Base-by-base conservation (phyloP, 2,888 invertebrate species). In the Trachelus stipa region DNA sequence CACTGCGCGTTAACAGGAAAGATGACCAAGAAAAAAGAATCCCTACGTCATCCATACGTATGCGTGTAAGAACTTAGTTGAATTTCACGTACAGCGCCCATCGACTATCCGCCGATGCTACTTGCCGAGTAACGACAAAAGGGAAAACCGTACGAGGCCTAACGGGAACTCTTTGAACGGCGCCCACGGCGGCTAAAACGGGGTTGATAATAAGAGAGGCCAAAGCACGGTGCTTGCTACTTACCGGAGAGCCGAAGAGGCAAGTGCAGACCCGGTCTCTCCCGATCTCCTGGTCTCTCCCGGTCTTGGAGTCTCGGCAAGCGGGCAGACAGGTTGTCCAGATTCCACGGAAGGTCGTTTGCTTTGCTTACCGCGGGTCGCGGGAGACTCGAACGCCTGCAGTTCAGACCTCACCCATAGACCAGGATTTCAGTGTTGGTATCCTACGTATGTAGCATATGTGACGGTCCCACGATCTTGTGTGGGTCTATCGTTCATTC, bases 271-370 rank as follows among this genome's bases (percentile, higher is more conserved):
- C 40, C 40, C 40, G 40, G 40, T 40, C 40, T 40, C 40, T 40
- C 40, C 40, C 23, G 40, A 6, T 56, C 40, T 56, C 40, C 40
- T 15, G 40, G 40, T 56, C 40, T 56, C 40, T 56, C 40, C 40
- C 40, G 40, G 40, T 56, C 40, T 56, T 23, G 81, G 71, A 71
- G 71, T 71, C 71, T 83, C 83, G 85, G 86, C 87, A 87, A 86
- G 85, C 88, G 86, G 85, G 88, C 89, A 91, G 91, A 91, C 91
- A 91, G 91, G 91, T 91, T 91, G 91, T 90, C 90, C 91, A 90
- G 91, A 91, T 91, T 91, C 91, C 91, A 90, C 85, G 91, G 91
- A 91, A 91, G 91, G 91, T 91, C 91, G 91, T 91, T 91, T 90
- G 91, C 91, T 91, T 91, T 90, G 91, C 91, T 90, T 88, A 85